These are phyloP conservation scores for Paramisgurnus dabryanus DNA, from an alignment of 2,113 vertebrate species.

Conservation along the genomic window DNA sequence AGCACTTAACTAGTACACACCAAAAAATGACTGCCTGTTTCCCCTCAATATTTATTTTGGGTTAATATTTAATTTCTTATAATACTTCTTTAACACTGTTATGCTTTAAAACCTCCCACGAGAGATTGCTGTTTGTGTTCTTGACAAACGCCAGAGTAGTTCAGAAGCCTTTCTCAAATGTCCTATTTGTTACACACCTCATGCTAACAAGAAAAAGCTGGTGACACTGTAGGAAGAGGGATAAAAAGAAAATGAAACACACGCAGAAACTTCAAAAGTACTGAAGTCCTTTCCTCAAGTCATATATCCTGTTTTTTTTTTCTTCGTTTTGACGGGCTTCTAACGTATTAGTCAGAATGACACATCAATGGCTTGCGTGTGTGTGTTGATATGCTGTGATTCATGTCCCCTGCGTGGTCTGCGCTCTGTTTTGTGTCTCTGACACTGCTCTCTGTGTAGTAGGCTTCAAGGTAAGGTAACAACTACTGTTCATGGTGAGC, in stretches of 20 bases:
- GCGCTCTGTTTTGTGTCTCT: slow-evolving; percentile 46
- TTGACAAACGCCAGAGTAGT: slow-evolving; percentile 53
- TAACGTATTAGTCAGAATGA: slow-evolving; percentile 40
- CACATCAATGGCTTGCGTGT: slow-evolving; percentile 29
- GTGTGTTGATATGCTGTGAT: slow-evolving; percentile 45
- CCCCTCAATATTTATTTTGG: background rate
- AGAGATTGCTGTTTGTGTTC: slow-evolving; percentile 5
- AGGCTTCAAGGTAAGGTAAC: slow-evolving; percentile 27
- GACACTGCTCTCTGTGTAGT: slow-evolving; percentile 32
- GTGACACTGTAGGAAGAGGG: slow-evolving; percentile 50
- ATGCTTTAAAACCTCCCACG: background rate
- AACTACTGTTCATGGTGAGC: slow-evolving; percentile 18
- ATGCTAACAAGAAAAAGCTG: slow-evolving; percentile 60
- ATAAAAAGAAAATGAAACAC: slow-evolving; percentile 46
- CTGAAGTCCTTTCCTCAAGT: slow-evolving; percentile 52
- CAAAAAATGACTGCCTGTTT: background rate
- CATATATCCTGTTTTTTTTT: slow-evolving; percentile 49
- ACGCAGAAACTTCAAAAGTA: slow-evolving; percentile 52
- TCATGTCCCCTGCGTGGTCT: slow-evolving; percentile 37
- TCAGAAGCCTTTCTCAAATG: slow-evolving; percentile 53
- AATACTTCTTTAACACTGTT: background rate
- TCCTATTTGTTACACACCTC: slow-evolving; percentile 61
- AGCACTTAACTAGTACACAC: background rate
- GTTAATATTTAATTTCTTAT: background rate
- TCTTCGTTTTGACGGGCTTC: slow-evolving; percentile 17